These are phyloP conservation scores for Phocoena sinus DNA, from an alignment of 2,113 vertebrate genomes.

Conservation along the genomic window DNA sequence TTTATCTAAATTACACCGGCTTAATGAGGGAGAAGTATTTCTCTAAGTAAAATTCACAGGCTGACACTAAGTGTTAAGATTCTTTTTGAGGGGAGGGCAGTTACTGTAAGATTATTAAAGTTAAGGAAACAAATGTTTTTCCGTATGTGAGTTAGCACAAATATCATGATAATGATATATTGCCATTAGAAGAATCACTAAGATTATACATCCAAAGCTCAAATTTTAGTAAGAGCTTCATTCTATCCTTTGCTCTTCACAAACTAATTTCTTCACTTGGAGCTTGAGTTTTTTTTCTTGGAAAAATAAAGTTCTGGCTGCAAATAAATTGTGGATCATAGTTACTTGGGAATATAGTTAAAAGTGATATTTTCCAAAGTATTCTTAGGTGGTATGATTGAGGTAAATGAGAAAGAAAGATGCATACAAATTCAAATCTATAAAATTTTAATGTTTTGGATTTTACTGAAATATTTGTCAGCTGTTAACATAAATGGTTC, in stretches of 20 bases:
- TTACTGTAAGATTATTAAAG: neutral
- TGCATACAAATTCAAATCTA: neutral
- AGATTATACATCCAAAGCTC: neutral
- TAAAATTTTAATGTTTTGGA: neutral
- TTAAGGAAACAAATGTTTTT: neutral
- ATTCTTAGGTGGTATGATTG: neutral
- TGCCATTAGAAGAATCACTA: neutral
- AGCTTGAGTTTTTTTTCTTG: neutral
- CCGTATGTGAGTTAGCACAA: neutral
- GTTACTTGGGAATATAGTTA: neutral
- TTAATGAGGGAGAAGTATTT: neutral
- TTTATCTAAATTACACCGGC: neutral
- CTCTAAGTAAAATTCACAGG: neutral
- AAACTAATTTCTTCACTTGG: neutral
- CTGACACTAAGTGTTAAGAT: neutral
- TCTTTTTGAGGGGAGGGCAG: neutral
- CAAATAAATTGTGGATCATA: neutral
- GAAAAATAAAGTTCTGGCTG: neutral
- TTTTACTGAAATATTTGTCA: neutral
- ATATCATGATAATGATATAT: neutral
- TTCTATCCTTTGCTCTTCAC: neutral
- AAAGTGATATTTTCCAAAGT: neutral
- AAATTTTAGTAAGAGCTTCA: neutral
- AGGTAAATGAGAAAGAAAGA: neutral
- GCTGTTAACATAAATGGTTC: neutral